Evolutionary conservation across 2,113 vertebrate species (phyloP), one percentile per base, ranked within the genome.

Genomic region (Leptodactylus fuscus): DNA sequence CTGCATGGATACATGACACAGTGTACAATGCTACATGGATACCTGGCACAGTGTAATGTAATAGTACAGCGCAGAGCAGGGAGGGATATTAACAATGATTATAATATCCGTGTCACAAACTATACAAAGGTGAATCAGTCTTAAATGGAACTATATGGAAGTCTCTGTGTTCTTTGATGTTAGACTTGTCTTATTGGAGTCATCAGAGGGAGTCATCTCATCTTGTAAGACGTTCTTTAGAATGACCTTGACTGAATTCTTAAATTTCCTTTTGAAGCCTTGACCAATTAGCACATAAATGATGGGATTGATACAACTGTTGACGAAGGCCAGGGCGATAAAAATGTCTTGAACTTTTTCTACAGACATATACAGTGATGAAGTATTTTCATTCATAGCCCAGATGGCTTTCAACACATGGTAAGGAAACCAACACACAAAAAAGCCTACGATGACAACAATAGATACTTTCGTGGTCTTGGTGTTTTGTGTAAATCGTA

Each of bases 281-380:
- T 82, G 91, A 0, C 96, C 96, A 0, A 95, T 85, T 0, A 94
- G 87, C 5, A 97, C 94, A 0, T 98, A 97, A 80, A 98, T 93
- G 80, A 96, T 4, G 0, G 97, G 97, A 87, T 98, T 98, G 82
- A 98, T 87, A 89, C 97, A 96, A 32, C 97, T 97, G 91, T 97
- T 97, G 84, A 94, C 51, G 11, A 97, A 95, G 0, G 97, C 97
- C 0, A 98, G 29, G n/a, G 92, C 94, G 0, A 94, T 38, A 0
- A 91, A 34, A 1, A 96, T 0, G 0, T 91, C 82, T 0, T 96
- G 91, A 0, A 88, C 92, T 0, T 78, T 3, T 3, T 16, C 7
- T 0, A 94, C 22, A 0, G 16, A 20, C 4, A 87, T 74, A 1
- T 87, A 82, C 1, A 89, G n/a, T 0, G 0, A 0, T 0, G 92